Evolutionary conservation across 2,797 vertebrate species (phyloP).

Genomic region (Pangasius djambal): DNA sequence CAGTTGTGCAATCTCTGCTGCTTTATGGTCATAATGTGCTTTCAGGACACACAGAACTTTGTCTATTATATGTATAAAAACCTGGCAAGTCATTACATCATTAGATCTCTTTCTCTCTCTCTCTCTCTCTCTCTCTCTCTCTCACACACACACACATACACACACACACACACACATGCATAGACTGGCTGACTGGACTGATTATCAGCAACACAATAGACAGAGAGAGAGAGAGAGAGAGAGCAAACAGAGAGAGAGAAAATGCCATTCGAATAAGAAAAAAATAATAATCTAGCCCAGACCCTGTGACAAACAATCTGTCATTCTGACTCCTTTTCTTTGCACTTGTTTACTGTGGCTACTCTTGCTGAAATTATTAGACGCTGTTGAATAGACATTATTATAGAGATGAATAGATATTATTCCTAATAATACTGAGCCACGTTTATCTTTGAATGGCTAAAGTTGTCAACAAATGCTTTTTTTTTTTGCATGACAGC

Average conservation of each 20-base stretch:
- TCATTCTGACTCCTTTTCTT: background rate
- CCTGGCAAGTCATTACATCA: background rate
- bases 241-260: background rate
- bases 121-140: background rate
- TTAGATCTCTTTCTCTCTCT: slow-evolving; percentile 32
- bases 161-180: slow-evolving; percentile 20
- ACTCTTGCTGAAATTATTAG: slow-evolving; percentile 11
- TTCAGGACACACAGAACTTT: background rate
- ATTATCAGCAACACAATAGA: slow-evolving; percentile 46
- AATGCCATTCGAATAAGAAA: background rate
- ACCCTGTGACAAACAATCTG: slow-evolving; percentile 18
- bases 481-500: background rate
- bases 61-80: background rate
- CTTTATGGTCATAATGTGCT: background rate
- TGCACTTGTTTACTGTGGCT: slow-evolving; percentile 4
- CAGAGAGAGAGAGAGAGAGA: background rate
- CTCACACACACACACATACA: slow-evolving; percentile 1
- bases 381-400: background rate
- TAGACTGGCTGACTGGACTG: slow-evolving; percentile 39
- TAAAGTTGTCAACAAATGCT: background rate
- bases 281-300: slow-evolving; percentile 4
- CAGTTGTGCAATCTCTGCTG: background rate
- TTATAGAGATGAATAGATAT: slow-evolving; percentile 11
- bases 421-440: background rate
- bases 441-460: background rate